phyloP scores from a whole-genome alignment of 2,113 vertebrate species.

The Garra rufa region DNA sequence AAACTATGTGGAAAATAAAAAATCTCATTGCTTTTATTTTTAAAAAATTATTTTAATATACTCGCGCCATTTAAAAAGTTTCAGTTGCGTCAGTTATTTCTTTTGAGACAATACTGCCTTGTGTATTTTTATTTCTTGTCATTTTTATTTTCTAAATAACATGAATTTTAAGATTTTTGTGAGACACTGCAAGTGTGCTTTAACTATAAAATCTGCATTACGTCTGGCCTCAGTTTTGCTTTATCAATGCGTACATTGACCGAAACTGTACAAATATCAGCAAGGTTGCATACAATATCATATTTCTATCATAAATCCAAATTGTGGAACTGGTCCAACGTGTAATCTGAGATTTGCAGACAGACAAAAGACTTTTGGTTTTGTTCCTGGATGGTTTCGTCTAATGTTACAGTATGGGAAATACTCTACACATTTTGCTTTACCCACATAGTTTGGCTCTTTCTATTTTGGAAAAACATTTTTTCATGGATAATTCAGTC shows the following conservation, averaged over 20 bases:
- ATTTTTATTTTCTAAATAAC: constrained; percentile 19
- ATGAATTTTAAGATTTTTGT: background rate
- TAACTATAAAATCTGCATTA: background rate
- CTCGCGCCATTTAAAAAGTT: constrained; percentile 69
- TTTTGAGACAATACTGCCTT: constrained; percentile 51
- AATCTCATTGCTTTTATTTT: constrained; percentile 49
- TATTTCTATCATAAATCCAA: background rate
- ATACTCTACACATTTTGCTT: background rate
- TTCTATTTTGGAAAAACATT: constrained; percentile 9
- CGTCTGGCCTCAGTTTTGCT: constrained; percentile 6
- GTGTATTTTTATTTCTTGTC: constrained; percentile 49
- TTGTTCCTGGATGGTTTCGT: constrained; percentile 7
- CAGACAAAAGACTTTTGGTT: background rate
- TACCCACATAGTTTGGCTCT: constrained; percentile 18
- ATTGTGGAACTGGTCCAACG: background rate
- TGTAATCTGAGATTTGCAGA: constrained; percentile 29
- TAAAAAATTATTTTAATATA: constrained; percentile 48
- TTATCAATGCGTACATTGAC: constrained; percentile 8
- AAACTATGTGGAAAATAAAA: constrained; percentile 46
- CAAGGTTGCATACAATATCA: background rate
- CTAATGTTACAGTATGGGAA: constrained; percentile 19
- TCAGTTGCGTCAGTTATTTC: constrained; percentile 57
- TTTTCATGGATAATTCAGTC: background rate
- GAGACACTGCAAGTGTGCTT: constrained; percentile 13
- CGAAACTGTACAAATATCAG: constrained; percentile 24